A percentile compares a stretch with the other conserved stretches of the same genome.
Conservation (phyloP, 1,140 invertebrate genomes). For the Drosophila nigrodunni region DNA sequence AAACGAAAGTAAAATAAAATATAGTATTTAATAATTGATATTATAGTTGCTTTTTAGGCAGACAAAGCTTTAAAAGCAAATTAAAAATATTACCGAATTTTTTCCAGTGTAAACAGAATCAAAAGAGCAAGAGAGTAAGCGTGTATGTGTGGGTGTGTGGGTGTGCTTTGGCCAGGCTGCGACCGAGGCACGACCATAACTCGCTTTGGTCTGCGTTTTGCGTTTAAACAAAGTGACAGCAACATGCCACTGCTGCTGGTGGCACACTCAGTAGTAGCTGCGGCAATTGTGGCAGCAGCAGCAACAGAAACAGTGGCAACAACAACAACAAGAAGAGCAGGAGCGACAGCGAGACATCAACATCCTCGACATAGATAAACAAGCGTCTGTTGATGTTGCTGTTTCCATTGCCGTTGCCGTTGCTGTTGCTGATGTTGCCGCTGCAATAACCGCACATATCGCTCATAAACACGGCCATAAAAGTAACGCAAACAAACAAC, state of each 20-base stretch:
- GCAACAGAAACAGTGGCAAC: conserved; percentile 13
- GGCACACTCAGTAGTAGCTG: conserved; percentile 15
- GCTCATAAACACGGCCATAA: conserved; percentile 78
- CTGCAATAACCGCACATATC: conserved; percentile 74
- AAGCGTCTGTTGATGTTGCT: conserved; percentile 45
- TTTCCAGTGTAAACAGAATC: too few relatives aligned
- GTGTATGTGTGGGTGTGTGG: conserved; percentile 3
- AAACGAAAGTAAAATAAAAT: too few relatives aligned
- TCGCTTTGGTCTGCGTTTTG: conserved; percentile 58
- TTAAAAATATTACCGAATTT: too few relatives aligned
- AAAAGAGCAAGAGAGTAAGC: background rate
- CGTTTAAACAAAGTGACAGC: conserved; percentile 60
- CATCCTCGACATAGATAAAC: conserved; percentile 69
- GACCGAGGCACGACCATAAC: conserved; percentile 62
- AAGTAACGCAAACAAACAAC: conserved; percentile 69
- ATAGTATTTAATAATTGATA: too few relatives aligned
- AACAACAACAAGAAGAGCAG: background rate
- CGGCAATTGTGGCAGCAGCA: conserved; percentile 13
- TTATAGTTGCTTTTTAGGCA: too few relatives aligned
- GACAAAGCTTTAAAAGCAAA: too few relatives aligned
- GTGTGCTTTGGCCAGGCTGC: conserved; percentile 35
- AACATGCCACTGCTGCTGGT: conserved; percentile 36
- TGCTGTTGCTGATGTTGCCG: conserved; percentile 21
- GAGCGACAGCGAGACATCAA: background rate
- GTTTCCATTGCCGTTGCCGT: conserved; percentile 4